Evolutionary conservation across 2,797 vertebrate species (phyloP).

Genomic region (Ceyx erithaca): DNA sequence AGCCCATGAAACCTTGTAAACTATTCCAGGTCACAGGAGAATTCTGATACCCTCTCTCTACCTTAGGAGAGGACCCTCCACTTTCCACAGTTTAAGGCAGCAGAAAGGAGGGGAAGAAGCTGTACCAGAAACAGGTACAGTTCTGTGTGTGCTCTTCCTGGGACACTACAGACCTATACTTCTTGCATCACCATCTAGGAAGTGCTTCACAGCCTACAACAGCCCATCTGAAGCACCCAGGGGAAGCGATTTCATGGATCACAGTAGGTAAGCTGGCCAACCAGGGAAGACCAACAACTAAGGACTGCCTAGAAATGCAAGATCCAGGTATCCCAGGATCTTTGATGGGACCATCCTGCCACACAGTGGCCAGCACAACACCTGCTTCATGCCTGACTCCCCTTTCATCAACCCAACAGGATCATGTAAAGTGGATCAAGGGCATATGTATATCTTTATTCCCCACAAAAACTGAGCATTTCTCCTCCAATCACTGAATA

Average conservation of each 20-base stretch:
- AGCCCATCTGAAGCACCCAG: background rate
- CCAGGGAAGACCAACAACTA: background rate
- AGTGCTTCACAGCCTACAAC: background rate
- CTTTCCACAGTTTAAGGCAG: background rate
- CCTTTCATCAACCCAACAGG: background rate
- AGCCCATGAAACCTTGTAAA: background rate
- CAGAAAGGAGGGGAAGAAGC: background rate
- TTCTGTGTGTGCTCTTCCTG: background rate
- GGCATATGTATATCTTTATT: background rate
- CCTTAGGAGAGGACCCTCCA: background rate
- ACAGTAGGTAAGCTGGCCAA: background rate
- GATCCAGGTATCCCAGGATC: background rate
- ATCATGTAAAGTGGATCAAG: background rate
- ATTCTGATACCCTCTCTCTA: background rate
- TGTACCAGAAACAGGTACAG: fast-evolving
- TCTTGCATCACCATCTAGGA: background rate
- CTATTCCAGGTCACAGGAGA: background rate
- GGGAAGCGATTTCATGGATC: background rate
- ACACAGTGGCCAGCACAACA: fast-evolving
- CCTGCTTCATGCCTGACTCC: fast-evolving
- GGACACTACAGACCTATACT: background rate
- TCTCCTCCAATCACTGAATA: background rate
- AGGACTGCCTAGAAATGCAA: background rate
- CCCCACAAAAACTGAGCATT: fast-evolving
- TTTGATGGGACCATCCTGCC: background rate